Conservation (phyloP, 1,140 invertebrate genomes). For the Papilio xuthus region DNA sequence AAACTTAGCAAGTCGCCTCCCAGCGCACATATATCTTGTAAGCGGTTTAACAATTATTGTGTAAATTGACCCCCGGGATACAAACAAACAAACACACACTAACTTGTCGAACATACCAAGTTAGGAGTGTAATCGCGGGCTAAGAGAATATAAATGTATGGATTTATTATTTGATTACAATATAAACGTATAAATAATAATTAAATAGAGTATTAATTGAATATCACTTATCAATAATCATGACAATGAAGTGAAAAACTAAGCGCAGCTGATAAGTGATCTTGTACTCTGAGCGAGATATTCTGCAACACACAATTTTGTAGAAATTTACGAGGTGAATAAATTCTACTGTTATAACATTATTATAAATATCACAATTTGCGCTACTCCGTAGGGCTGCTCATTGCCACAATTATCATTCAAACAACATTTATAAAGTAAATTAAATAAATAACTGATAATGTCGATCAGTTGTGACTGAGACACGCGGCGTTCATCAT, state of each 20-base stretch:
- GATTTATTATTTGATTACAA: too few relatives aligned
- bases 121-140: not conserved
- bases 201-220: too few relatives aligned
- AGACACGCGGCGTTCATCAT: not conserved
- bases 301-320: not conserved
- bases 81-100: not conserved
- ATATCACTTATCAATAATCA: too few relatives aligned
- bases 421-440: not conserved
- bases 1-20: constrained; percentile 4
- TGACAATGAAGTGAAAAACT: too few relatives aligned
- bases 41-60: constrained; percentile 16
- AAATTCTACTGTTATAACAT: constrained; percentile 30
- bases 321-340: constrained; percentile 28
- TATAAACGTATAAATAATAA: too few relatives aligned
- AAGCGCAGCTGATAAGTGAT: constrained; percentile 15
- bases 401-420: not conserved
- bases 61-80: not conserved
- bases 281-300: not conserved
- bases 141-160: not conserved
- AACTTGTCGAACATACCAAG: not conserved
- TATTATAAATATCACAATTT: constrained; percentile 34
- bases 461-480: too few relatives aligned
- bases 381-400: not conserved
- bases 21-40: constrained; percentile 10
- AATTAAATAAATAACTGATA: not conserved